Conservation (phyloP, 2,888 invertebrate species). For the Allolobophora icterica region DNA sequence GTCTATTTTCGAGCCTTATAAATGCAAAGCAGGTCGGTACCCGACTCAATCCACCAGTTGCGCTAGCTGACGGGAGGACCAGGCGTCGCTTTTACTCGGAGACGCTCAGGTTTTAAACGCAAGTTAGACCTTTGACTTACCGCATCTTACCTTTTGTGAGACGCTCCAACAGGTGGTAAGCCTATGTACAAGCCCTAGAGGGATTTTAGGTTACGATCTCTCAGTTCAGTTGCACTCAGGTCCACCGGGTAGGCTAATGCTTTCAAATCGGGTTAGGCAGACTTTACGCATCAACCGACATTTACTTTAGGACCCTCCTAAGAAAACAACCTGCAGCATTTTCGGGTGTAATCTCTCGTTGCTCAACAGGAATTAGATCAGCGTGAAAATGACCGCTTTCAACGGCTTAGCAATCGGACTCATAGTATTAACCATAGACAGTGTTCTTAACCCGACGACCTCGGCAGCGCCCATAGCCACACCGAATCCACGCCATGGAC, state of each 20-base stretch:
- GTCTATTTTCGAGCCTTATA: not conserved
- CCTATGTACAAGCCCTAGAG: not conserved
- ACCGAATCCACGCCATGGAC: not conserved
- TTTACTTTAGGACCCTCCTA: not conserved
- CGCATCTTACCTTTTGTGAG: not conserved
- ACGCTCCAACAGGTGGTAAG: not conserved
- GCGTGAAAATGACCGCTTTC: not conserved
- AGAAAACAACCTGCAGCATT: not conserved
- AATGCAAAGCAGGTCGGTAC: not conserved
- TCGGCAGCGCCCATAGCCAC: not conserved
- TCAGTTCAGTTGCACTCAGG: not conserved
- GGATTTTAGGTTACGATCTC: too few relatives aligned
- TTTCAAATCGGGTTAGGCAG: not conserved
- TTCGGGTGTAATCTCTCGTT: not conserved
- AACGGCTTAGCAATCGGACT: not conserved
- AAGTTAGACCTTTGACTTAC: not conserved
- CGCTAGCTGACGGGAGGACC: not conserved
- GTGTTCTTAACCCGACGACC: not conserved
- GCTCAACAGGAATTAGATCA: not conserved
- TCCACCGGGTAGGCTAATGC: not conserved
- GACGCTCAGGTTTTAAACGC: not conserved
- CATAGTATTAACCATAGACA: not conserved
- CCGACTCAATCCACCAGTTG: not conserved
- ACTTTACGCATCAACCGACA: not conserved
- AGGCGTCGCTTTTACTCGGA: not conserved